Percentiles rank a stretch among this genome's conserved stretches.
phyloP scores from a whole-genome alignment of 2,797 vertebrate species.

The Spheniscus humboldti region DNA sequence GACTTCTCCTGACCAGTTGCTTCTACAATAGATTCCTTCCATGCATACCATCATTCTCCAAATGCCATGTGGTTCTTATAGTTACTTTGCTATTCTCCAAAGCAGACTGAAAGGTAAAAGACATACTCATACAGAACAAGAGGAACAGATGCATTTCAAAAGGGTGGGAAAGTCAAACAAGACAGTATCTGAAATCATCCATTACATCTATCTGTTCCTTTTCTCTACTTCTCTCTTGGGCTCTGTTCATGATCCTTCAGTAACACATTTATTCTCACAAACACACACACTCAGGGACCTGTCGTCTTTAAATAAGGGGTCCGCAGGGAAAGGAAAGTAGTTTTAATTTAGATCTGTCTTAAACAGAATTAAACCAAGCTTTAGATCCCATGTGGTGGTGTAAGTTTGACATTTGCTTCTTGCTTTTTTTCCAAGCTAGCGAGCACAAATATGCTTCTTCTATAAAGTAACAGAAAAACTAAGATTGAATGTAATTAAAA shows the following conservation, averaged over 20 bases:
- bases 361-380: constrained; percentile 23
- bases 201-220: neutral
- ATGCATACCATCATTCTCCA: neutral
- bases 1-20: neutral
- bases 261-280: neutral
- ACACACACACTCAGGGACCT: neutral
- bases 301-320: neutral
- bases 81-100: neutral
- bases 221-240: neutral
- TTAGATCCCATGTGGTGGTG: neutral
- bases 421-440: neutral
- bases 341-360: constrained; percentile 37
- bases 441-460: neutral
- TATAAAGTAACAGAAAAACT: constrained; percentile 30
- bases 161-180: neutral
- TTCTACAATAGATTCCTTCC: neutral
- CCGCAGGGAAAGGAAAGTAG: neutral
- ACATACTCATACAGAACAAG: neutral
- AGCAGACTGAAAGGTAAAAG: neutral
- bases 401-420: constrained; percentile 30
- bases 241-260: neutral
- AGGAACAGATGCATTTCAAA: neutral
- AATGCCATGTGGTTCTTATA: neutral
- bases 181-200: neutral
- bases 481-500: constrained; percentile 56